Base-by-base conservation (phyloP, 2,888 invertebrate species). In the Spodoptera exigua region DNA sequence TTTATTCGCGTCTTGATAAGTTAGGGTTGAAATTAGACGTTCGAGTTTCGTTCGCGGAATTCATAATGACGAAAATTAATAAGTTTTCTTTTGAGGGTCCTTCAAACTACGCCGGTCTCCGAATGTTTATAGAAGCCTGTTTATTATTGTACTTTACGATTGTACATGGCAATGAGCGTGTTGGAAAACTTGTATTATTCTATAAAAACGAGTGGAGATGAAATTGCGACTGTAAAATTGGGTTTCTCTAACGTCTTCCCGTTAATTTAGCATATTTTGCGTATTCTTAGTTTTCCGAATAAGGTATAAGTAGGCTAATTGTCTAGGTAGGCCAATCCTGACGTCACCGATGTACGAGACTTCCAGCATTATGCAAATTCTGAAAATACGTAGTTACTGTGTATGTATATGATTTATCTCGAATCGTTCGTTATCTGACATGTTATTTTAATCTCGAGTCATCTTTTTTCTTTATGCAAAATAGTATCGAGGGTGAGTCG, bases 1-100 rank as follows among this genome's bases (percentile, higher is more conserved):
- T 94, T 94, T 94, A 94, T 94, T 92, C 94, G 92, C 93, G 93
- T 94, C 94, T 94, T 94, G 94, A 94, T 94, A 94, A 94, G 94
- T 94, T 94, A 93, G 94, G 94, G 94, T 94, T 94, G 94, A 94
- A 94, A 94, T 94, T 94, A 94, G 94, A 94, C 94, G 94, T 92
- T 93, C 91, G 92, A 93, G 93, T 94, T 94, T 93, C 94, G 94
- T 90, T 91, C 91, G 94, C 94, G 93, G 94, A 94, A 94, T 94
- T 93, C 93, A 93, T 94, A 93, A 94, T 94, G 94, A 94, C 90
- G 91, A 91, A 94, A 93, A 93, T 94, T 94, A 94, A 94, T 94
- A 94, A 94, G 94, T 93, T 94, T 93, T 93, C 91, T 90, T 92
- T 90, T 89, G 89, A 92, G 92, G 89, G 92, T 82, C 84, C 89